phyloP scores from a whole-genome alignment of 2,888 invertebrate genomes.

The Nomada flava region DNA sequence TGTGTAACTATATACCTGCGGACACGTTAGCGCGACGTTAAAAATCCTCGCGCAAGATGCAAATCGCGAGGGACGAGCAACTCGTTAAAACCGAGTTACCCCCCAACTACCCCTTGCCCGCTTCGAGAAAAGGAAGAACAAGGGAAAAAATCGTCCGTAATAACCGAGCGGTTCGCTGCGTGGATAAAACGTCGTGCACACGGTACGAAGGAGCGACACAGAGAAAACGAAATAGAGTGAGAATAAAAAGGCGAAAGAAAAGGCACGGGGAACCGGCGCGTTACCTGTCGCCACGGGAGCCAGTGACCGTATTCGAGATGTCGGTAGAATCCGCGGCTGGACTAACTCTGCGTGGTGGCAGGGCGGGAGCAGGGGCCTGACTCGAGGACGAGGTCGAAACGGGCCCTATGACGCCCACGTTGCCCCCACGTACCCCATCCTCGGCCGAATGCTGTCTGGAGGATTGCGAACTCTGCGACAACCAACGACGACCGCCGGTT shows the following conservation, averaged over 20 bases:
- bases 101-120: not conserved
- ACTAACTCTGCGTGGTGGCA: conserved; percentile 83
- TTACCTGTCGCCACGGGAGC: conserved; percentile 80
- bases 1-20: not conserved
- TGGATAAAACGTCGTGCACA: not conserved
- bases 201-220: not conserved
- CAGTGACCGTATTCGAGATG: conserved; percentile 72
- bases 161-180: not conserved
- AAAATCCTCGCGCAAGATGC: conserved; percentile 9
- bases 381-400: conserved; percentile 79
- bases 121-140: too few relatives aligned
- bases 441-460: conserved; percentile 77
- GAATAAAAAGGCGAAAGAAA: not conserved
- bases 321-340: conserved; percentile 84
- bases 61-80: conserved; percentile 9
- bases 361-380: conserved; percentile 77
- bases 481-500: conserved; percentile 80
- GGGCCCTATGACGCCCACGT: conserved; percentile 83
- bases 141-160: not conserved
- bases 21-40: not conserved
- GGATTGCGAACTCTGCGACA: conserved; percentile 78
- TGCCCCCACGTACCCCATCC: conserved; percentile 74
- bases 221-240: not conserved
- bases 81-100: conserved; percentile 18
- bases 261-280: conserved; percentile 7